Evolutionary conservation across 2,797 vertebrate species (phyloP), one percentile per base, ranked within the genome.

Genomic region (Falco rusticolus): DNA sequence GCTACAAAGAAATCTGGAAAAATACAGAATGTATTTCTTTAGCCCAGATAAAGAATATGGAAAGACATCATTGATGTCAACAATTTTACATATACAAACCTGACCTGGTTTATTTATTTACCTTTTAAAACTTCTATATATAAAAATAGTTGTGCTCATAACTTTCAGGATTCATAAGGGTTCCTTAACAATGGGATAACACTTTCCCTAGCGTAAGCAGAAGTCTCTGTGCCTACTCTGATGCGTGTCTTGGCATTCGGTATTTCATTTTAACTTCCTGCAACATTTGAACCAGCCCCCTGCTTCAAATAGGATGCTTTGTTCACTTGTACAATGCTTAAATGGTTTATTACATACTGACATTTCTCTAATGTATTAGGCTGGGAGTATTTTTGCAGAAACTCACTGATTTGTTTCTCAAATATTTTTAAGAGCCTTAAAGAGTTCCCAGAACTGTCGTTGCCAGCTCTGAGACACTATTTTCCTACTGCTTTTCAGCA

Each of bases 41-140:
- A 96, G 98, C 97, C 98, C 98, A 98, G 98, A 98, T 98, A 97
- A 93, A 98, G 98, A 98, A 98, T 98, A 98, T 98, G 98, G 98
- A 99, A 98, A 98, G 99, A 99, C 99, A 99, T 99, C 99, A 99
- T 98, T 99, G 99, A 99, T 99, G 99, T 99, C 99, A 99, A 98
- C 98, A 98, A 98, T 98, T 99, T 98, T 98, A 98, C 98, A 99
- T 98, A 99, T 95, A 99, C 99, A 99, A 99, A 99, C 99, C 99
- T 97, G 96, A 98, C 93, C 95, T 96, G 98, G 99, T 98, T 99
- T 98, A 99, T 98, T 99, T 97, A 98, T 96, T 97, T 97, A 98
- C 90, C 88, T 82, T 84, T 97, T 94, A 96, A 97, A 96, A 98
- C 94, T 97, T 98, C 97, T 98, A 97, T 98, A 98, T 98, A 98